Percentiles rank a stretch among this genome's conserved stretches.
Conservation (phyloP, 2,797 vertebrate genomes). For the Pterois miles region DNA sequence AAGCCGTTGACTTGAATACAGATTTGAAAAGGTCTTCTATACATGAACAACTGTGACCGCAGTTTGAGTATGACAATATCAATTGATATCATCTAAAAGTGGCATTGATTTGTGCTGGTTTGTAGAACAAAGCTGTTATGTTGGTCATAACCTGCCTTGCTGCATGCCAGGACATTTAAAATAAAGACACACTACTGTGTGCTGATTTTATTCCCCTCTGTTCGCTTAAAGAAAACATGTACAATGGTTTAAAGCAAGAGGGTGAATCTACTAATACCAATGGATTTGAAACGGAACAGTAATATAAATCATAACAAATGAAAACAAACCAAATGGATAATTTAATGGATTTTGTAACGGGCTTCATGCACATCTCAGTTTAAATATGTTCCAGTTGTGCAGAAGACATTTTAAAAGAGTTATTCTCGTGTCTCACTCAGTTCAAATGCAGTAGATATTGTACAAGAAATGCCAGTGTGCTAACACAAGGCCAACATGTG, state of each 20-base stretch:
- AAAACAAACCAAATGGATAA: conserved; percentile 53
- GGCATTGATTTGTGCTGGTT: conserved; percentile 78
- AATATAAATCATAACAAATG: conserved; percentile 61
- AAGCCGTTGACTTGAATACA: not conserved
- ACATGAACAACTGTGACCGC: not conserved
- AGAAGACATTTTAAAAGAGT: conserved; percentile 34
- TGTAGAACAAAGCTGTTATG: conserved; percentile 68
- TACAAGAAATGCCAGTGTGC: conserved; percentile 37
- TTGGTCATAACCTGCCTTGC: conserved; percentile 58
- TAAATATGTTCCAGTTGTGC: conserved; percentile 25
- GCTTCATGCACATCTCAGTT: conserved; percentile 30
- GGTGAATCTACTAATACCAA: conserved; percentile 63
- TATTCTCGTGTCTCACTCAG: conserved; percentile 5
- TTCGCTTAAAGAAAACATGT: conserved; percentile 63
- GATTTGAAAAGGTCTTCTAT: not conserved
- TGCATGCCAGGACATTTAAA: conserved; percentile 51
- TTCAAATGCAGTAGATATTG: conserved; percentile 32
- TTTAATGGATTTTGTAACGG: conserved; percentile 39
- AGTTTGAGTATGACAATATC: not conserved
- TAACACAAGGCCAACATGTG: conserved; percentile 46
- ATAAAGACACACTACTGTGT: conserved; percentile 44
- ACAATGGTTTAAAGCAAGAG: conserved; percentile 74
- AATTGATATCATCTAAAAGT: not conserved
- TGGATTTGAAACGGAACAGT: conserved; percentile 64
- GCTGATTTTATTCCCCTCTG: conserved; percentile 44